Base-by-base conservation (phyloP, 2,797 vertebrate genomes). In the Sebastiscus tertius region DNA sequence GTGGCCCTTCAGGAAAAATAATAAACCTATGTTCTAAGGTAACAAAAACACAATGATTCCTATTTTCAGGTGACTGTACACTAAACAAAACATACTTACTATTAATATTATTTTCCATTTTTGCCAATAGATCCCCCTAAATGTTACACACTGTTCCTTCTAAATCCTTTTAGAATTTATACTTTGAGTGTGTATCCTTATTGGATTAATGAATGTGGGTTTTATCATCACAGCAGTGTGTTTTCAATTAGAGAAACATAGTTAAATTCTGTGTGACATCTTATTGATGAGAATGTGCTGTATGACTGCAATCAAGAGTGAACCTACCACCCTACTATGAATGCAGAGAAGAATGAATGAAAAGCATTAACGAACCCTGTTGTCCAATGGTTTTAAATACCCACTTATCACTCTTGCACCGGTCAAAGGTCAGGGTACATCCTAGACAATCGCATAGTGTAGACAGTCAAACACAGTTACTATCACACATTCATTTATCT, bases 401-500 rank as follows among this genome's bases (percentile, higher is more conserved):
- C 36, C 26, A 75, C 49, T 81, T 69, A 70, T 69, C 12, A 55
- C 59, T 81, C 34, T 13, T 56, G 24, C 63, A 26, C 52, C 4
- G 13, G 73, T 84, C 72, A 84, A 69, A 66, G 73, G 54, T 85
- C 64, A 72, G 66, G 22, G 16, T 34, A 18, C 49, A 31, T 63
- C 22, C 16, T 10, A n/a, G 55, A 59, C 22, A 36, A 22, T 61
- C 58, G 46, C 65, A 56, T 12, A 52, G 29, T 29, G 49, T 54
- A 5, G 20, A 54, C 49, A 54, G 49, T 54, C 49, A 69, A 62
- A 56, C 33, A 34, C 26, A 46, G 27, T 70, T 14, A 29, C 54
- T 13, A 31, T 10, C 27, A 33, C 27, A 26, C 69, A 63, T 46
- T 84, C 56, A 83, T 6, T 13, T 75, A 61, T 78, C 9, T 36